A percentile compares a stretch with the other conserved stretches of the same genome.
Conservation (phyloP, 1,140 invertebrate species). For the Portunus trituberculatus region DNA sequence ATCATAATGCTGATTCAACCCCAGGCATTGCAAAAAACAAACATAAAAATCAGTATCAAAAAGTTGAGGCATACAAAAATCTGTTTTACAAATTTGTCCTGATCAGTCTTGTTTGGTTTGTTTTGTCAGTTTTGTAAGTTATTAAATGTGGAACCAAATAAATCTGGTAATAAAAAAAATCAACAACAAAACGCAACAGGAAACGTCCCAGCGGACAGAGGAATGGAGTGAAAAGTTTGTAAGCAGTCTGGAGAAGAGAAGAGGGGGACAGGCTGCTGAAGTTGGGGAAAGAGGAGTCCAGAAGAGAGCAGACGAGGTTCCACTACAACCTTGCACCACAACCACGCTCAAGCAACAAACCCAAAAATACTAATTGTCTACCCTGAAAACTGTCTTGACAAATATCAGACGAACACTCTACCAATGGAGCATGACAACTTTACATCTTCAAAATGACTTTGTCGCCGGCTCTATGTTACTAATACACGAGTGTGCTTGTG, state of each 20-base stretch:
- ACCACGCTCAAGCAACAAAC: constrained; percentile 66
- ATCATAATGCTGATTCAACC: constrained; percentile 52
- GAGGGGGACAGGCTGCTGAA: constrained; percentile 75
- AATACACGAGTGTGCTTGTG: constrained; percentile 64
- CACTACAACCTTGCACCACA: constrained; percentile 68
- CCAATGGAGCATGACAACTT: constrained; percentile 15
- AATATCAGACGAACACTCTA: background rate
- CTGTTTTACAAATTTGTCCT: constrained; percentile 65
- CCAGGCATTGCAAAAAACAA: constrained; percentile 63
- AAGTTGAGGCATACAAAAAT: constrained; percentile 71
- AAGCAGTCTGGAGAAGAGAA: constrained; percentile 75
- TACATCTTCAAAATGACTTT: background rate
- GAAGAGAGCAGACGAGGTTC: constrained; percentile 70
- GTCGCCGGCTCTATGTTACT: constrained; percentile 27
- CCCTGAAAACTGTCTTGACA: constrained; percentile 13
- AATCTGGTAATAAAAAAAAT: constrained; percentile 72
- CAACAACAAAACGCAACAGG: constrained; percentile 72
- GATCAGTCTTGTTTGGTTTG: constrained; percentile 75
- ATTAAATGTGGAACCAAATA: constrained; percentile 71
- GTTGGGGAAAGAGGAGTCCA: constrained; percentile 75
- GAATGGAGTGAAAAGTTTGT: constrained; percentile 73
- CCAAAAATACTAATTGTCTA: constrained; percentile 33
- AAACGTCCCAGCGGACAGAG: constrained; percentile 75
- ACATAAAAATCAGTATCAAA: constrained; percentile 49
- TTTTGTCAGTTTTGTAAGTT: constrained; percentile 69